Percentiles rank a stretch among this genome's conserved stretches.
phyloP scores from a whole-genome alignment of 2,888 invertebrate species.

The Troilus luridus region DNA sequence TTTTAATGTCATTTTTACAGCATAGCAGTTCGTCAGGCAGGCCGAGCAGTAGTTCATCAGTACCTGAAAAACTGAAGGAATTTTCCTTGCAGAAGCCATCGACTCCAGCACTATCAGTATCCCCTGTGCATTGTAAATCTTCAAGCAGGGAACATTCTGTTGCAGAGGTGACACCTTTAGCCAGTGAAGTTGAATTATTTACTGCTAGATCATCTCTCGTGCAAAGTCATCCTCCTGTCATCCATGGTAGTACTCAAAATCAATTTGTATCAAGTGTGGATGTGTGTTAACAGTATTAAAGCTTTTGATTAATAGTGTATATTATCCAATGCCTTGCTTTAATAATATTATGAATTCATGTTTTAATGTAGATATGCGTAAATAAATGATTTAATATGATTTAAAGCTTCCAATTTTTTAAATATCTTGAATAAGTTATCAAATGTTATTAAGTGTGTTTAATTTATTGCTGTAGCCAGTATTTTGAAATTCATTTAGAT shows the following conservation, averaged over 20 bases:
- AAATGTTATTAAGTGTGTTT: not conserved
- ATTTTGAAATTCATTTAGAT: not conserved
- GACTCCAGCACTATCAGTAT: slow-evolving; percentile 18
- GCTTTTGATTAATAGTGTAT: not conserved
- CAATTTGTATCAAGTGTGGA: not conserved
- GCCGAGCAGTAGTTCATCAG: not conserved
- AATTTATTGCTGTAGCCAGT: not conserved
- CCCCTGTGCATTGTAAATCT: not conserved
- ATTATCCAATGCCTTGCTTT: not conserved
- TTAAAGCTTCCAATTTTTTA: not conserved
- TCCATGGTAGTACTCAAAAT: slow-evolving; percentile 12
- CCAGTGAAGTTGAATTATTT: not conserved
- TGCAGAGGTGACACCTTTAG: not conserved
- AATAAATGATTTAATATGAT: not conserved
- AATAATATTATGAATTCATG: not conserved
- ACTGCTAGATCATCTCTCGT: not conserved
- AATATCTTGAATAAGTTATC: not conserved
- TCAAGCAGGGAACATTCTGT: not conserved
- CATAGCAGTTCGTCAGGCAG: not conserved
- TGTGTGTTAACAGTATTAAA: not conserved
- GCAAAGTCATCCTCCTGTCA: not conserved
- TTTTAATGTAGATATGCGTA: not conserved
- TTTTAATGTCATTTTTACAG: not conserved
- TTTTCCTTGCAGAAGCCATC: not conserved
- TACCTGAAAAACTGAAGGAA: not conserved